Base-by-base conservation (phyloP, 2,797 vertebrate species). In the Neomorphus geoffroyi region DNA sequence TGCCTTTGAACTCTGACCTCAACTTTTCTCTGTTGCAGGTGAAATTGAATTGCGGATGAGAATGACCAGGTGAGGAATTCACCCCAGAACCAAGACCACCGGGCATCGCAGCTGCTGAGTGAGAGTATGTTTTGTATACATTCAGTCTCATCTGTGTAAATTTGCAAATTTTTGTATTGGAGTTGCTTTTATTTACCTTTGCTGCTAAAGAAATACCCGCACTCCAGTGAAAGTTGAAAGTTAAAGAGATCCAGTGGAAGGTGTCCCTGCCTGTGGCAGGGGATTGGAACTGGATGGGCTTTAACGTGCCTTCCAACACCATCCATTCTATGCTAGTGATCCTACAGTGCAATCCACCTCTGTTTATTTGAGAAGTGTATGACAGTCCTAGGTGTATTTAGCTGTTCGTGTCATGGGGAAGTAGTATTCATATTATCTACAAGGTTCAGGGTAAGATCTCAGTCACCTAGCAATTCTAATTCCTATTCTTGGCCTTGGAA, bases 31-130 rank as follows among this genome's bases (percentile, higher is more conserved):
- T 53, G 28, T 82, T 96, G 26, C 85, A 96, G 97, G 64, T 27
- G 94, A 94, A 35, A 67, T 93, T 13, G 82, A 96, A 24, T 32
- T 96, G 89, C 93, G 28, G 96, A 95, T 15, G 90, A 88, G 50
- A 93, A 6, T 21, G 94, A 91, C 32, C 94, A 92, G 30, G 86
- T 94, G 61, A 96, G 95, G 74, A 75, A 92, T 32, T 79, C 97
- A 37, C 78, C 88, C 43, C 85, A 94, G 77, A 91, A 94, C 75
- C 91, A 90, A 71, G 80, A 97, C 39, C 69, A 8, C 27, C 75
- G 53, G 1, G 33, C 81, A 9, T 71, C 15, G 2, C 94, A 96
- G 54, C 48, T 97, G 32, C 91, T 92, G 54, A 32, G 6, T 9
- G 90, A 88, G 50, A 86, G 96, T n/a, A 93, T 93, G 43, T 80